Evolutionary conservation across 2,113 vertebrate species (phyloP), one percentile per base, ranked within the genome.

Genomic region (Phocoena phocoena): DNA sequence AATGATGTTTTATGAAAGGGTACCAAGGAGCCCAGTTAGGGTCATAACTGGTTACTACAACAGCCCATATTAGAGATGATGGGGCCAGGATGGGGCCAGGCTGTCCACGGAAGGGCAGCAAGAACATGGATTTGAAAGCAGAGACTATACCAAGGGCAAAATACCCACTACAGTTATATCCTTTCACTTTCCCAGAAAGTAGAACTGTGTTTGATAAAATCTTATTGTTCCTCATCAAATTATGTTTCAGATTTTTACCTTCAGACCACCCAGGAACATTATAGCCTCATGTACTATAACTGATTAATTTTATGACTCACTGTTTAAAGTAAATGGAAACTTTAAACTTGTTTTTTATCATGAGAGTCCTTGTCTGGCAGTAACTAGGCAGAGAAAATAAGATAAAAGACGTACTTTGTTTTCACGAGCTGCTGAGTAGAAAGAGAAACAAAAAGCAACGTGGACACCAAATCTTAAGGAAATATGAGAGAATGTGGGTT

Each of bases 231-330:
- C 90, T 86, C 62, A 76, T 82, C 73, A 86, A 92, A 95, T 67
- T 95, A 55, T 87, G 31, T 86, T 71, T 94, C 68, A 87, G 53
- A 80, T 53, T 76, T 95, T 97, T 93, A 83, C 41, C 25, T 96
- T 84, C 74, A 86, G 91, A 88, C 28, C 71, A 93, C 60, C 65
- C 38, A 71, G 67, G 68, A 92, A 83, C 68, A 58, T 91, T 58
- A 94, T 73, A 88, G 76, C 70, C 71, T 82, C 88, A 50, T 93
- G 60, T 74, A 86, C 44, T 89, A 33, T 82, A 96, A 92, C 23
- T 97, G 73, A 96, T 97, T 95, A 95, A 91, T 93, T 97, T 97
- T 97, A 88, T 90, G 79, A 79, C 62, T 90, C 62, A 58, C 81
- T 95, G 21, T 90, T 97, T 94, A 79, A 97, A 91, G 55, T 92